phyloP scores from a whole-genome alignment of 2,797 vertebrate species.

The Carcharodon carcharias region DNA sequence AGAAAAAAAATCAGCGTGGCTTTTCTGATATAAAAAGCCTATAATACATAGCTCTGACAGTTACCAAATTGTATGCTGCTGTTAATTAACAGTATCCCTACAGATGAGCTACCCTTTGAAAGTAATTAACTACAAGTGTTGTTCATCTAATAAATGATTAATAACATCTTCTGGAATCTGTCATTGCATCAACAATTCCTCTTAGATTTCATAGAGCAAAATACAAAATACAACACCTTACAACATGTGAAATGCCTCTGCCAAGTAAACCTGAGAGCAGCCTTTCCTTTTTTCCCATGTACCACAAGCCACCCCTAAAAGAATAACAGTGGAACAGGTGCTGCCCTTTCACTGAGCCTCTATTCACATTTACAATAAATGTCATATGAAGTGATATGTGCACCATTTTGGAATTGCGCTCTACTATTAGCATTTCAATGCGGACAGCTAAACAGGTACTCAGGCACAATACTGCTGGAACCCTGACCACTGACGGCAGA shows the following conservation, averaged over 20 bases:
- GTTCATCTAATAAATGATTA: not conserved
- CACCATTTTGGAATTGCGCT: not conserved
- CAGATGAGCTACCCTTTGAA: conserved; percentile 22
- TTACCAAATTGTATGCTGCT: not conserved
- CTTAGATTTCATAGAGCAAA: not conserved
- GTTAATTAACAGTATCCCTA: not conserved
- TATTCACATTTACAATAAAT: not conserved
- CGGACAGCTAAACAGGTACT: not conserved
- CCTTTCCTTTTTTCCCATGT: too few relatives aligned
- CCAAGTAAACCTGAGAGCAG: too few relatives aligned
- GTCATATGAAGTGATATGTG: not conserved
- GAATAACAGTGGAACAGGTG: too few relatives aligned
- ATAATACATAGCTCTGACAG: not conserved
- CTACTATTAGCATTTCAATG: not conserved
- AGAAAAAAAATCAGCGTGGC: not conserved
- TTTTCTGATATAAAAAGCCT: not conserved
- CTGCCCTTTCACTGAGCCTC: not conserved
- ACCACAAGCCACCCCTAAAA: too few relatives aligned
- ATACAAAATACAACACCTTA: not conserved
- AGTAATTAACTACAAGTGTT: not conserved
- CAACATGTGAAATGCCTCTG: not conserved
- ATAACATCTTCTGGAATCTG: not conserved
- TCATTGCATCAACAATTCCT: not conserved
- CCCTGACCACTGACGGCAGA: not conserved
- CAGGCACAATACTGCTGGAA: not conserved